Percentiles rank a stretch among this genome's conserved stretches.
These are phyloP conservation scores for Platysternon megacephalum DNA, from an alignment of 2,113 vertebrate genomes.

Conservation along the genomic window DNA sequence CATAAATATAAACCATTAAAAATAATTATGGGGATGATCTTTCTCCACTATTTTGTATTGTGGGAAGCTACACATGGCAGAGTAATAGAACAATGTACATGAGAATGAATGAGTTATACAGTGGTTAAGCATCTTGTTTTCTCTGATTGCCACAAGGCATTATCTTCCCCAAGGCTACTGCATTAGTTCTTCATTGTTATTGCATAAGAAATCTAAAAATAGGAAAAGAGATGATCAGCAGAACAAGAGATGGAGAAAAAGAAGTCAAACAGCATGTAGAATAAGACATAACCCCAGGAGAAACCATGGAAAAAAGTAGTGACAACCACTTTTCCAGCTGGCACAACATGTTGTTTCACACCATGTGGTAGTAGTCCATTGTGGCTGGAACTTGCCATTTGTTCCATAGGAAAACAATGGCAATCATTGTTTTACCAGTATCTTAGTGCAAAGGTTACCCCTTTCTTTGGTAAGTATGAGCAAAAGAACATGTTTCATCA, in stretches of 20 bases:
- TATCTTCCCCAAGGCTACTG: not conserved
- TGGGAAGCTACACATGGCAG: not conserved
- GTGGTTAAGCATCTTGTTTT: not conserved
- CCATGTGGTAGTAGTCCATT: rapidly evolving
- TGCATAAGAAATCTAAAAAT: slow-evolving; percentile 12
- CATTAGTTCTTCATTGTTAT: not conserved
- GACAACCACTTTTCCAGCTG: not conserved
- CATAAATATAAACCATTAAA: not conserved
- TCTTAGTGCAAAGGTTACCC: not conserved
- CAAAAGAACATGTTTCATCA: not conserved
- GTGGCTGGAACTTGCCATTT: not conserved
- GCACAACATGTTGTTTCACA: not conserved
- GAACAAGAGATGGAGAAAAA: not conserved
- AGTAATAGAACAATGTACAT: not conserved
- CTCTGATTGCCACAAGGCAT: not conserved
- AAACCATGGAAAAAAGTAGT: not conserved
- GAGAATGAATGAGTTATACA: not conserved
- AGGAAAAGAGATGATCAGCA: not conserved
- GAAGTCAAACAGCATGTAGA: not conserved
- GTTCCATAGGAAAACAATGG: not conserved
- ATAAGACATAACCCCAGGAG: not conserved
- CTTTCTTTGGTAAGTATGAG: not conserved
- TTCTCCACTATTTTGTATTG: not conserved
- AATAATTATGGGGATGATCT: not conserved
- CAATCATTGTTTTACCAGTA: not conserved